Percentiles rank a stretch among this genome's conserved stretches.
phyloP scores from a whole-genome alignment of 2,797 vertebrate genomes.

The Apogon talboti region DNA sequence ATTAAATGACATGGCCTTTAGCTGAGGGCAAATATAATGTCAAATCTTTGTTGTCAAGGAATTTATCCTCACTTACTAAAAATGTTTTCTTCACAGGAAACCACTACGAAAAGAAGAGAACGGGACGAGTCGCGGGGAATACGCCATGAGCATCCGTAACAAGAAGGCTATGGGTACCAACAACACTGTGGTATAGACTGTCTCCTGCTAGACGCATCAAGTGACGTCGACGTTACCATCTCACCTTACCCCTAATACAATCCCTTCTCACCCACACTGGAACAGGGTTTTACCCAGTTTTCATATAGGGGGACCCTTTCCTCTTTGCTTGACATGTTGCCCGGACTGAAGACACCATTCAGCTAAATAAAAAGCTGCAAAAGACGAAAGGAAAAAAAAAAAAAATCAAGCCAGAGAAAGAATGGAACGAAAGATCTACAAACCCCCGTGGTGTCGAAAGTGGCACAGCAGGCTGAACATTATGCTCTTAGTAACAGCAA shows the following conservation, averaged over 20 bases:
- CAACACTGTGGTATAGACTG: constrained; percentile 88
- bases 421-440: constrained; percentile 61
- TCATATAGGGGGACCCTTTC: constrained; percentile 60
- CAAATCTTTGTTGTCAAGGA: constrained; percentile 30
- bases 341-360: constrained; percentile 65
- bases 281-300: constrained; percentile 58
- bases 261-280: constrained; percentile 62
- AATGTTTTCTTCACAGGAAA: constrained; percentile 88
- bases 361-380: constrained; percentile 57
- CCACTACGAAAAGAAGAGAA: constrained; percentile 96
- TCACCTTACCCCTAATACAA: constrained; percentile 44
- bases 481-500: constrained; percentile 80
- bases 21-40: constrained; percentile 18
- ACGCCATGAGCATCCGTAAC: constrained; percentile 94
- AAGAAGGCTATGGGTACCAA: constrained; percentile 89
- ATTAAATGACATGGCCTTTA: constrained; percentile 66
- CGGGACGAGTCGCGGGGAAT: constrained; percentile 90
- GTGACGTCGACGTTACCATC: constrained; percentile 46
- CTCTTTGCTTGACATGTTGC: constrained; percentile 76
- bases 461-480: constrained; percentile 78
- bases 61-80: constrained; percentile 49
- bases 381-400: constrained; percentile 47
- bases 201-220: constrained; percentile 57
- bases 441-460: constrained; percentile 66
- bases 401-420: constrained; percentile 54